These are phyloP conservation scores for Eurois occulta DNA, from an alignment of 2,888 invertebrate species.

Conservation along the genomic window DNA sequence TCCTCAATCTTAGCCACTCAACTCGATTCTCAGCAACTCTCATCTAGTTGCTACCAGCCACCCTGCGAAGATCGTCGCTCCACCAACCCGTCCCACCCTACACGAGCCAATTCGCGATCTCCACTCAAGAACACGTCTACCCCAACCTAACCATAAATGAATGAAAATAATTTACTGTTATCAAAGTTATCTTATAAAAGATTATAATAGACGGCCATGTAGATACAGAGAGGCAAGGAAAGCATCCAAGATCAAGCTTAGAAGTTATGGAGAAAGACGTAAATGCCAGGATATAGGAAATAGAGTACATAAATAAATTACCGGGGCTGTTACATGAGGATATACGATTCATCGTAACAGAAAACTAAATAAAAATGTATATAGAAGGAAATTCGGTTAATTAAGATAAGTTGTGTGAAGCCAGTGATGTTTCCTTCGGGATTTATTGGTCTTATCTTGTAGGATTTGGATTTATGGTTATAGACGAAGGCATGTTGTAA, in stretches of 20 bases:
- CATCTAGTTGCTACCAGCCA: too few relatives aligned
- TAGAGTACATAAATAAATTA: constrained; percentile 47
- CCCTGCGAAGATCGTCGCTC: too few relatives aligned
- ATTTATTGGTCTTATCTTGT: constrained; percentile 62
- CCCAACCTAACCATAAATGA: too few relatives aligned
- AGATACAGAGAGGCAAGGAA: constrained; percentile 10
- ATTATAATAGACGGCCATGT: background rate
- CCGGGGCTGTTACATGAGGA: constrained; percentile 18
- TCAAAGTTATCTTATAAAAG: background rate
- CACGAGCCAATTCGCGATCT: too few relatives aligned
- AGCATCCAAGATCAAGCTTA: background rate
- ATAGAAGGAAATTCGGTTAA: constrained; percentile 50
- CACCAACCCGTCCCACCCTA: too few relatives aligned
- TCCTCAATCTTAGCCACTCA: too few relatives aligned
- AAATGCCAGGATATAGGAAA: constrained; percentile 10
- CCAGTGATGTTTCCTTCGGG: constrained; percentile 45
- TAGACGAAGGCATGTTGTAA: constrained; percentile 17
- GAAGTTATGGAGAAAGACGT: constrained; percentile 19
- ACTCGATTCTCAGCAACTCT: too few relatives aligned
- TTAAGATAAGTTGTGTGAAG: constrained; percentile 64
- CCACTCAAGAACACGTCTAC: too few relatives aligned
- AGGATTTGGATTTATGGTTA: constrained; percentile 55
- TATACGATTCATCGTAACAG: constrained; percentile 36
- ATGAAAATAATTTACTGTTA: too few relatives aligned
- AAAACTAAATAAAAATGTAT: constrained; percentile 56